Evolutionary conservation across 1,140 invertebrate species (phyloP).

Genomic region (Manduca sexta): DNA sequence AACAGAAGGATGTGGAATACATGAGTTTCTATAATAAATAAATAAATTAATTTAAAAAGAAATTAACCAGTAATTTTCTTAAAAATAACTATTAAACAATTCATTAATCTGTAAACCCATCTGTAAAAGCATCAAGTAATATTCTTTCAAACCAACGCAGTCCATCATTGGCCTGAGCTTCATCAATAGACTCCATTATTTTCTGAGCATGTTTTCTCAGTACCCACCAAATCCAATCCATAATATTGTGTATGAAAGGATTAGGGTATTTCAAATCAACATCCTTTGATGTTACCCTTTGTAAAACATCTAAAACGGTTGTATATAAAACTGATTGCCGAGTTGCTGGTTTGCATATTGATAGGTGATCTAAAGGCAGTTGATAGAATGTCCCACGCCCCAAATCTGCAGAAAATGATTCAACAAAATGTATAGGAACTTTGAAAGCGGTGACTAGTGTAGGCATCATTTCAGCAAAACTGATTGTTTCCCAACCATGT

Average conservation of each 20-base stretch:
- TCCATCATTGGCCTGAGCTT: constrained; percentile 23
- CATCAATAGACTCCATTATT: constrained; percentile 30
- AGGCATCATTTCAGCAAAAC: constrained; percentile 83
- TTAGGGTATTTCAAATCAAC: constrained; percentile 29
- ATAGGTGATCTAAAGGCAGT: constrained; percentile 83
- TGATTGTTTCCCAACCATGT: constrained; percentile 77
- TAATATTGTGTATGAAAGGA: constrained; percentile 23
- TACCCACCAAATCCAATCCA: constrained; percentile 21
- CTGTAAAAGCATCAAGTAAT: constrained; percentile 34
- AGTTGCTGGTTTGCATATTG: constrained; percentile 85
- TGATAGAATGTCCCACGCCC: constrained; percentile 83
- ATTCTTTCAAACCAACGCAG: constrained; percentile 35
- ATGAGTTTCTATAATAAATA: no score
- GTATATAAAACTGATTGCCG: constrained; percentile 71
- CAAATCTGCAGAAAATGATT: constrained; percentile 81
- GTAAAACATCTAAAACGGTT: constrained; percentile 52
- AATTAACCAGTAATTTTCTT: no score
- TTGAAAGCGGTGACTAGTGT: constrained; percentile 79
- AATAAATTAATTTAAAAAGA: no score
- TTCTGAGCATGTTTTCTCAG: constrained; percentile 22
- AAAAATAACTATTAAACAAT: background rate
- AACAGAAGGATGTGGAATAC: no score
- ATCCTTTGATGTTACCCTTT: constrained; percentile 33
- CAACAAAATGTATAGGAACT: constrained; percentile 78
- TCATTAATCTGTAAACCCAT: constrained; percentile 30